Evolutionary conservation across 2,113 vertebrate species (phyloP).

Genomic region (Anser brachyrhynchus): DNA sequence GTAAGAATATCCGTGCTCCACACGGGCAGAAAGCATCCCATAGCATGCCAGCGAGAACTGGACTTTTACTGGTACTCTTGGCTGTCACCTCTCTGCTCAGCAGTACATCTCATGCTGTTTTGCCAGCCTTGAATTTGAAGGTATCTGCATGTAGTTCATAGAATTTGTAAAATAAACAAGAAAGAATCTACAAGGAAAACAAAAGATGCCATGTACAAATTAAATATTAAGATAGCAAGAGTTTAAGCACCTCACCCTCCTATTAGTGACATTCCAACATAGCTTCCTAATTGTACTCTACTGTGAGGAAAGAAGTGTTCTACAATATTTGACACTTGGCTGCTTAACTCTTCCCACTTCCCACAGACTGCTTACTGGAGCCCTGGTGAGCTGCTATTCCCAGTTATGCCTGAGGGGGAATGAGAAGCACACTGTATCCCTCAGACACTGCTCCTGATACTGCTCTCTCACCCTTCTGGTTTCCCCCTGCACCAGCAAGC

Average conservation of each 20-base stretch:
- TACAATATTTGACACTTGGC: not conserved
- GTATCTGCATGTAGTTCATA: not conserved
- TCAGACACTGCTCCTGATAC: accelerated
- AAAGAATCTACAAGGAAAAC: not conserved
- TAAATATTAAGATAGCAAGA: not conserved
- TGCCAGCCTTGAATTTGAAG: not conserved
- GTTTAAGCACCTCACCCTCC: not conserved
- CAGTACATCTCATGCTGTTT: not conserved
- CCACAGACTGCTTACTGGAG: not conserved
- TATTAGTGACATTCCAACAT: accelerated
- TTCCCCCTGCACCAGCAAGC: not conserved
- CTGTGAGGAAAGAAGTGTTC: not conserved
- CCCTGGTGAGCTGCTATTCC: not conserved
- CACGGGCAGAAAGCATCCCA: accelerated
- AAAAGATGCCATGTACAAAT: not conserved
- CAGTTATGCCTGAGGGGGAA: not conserved
- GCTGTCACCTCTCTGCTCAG: not conserved
- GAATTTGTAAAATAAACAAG: not conserved
- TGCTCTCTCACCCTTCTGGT: not conserved
- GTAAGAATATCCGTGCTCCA: not conserved
- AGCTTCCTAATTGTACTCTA: not conserved
- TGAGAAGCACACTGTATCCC: not conserved
- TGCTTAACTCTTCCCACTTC: not conserved
- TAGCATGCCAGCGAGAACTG: accelerated
- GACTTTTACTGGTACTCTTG: accelerated